phyloP scores from a whole-genome alignment of 2,888 invertebrate genomes.

The Drosophila multiciliata region DNA sequence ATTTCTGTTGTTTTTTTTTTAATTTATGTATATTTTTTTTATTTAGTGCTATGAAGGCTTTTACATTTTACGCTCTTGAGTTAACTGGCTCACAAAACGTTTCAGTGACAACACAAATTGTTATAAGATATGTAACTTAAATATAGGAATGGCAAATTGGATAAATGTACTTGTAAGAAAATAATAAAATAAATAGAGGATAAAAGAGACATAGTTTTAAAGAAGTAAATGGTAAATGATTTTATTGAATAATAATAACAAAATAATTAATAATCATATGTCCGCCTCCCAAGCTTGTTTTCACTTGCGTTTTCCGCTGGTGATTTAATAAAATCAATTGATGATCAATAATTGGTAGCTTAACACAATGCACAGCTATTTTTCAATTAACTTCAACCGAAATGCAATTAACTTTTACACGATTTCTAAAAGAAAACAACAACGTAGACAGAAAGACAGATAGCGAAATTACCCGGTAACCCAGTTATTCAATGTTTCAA shows the following conservation, averaged over 20 bases:
- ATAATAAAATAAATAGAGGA: neutral
- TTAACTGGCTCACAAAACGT: constrained; percentile 73
- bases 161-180: neutral
- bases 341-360: constrained; percentile 31
- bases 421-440: constrained; percentile 73
- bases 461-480: constrained; percentile 54
- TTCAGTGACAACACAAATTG: constrained; percentile 69
- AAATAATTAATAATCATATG: neutral
- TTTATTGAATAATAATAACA: neutral
- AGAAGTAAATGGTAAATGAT: neutral
- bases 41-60: constrained; percentile 32
- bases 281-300: neutral
- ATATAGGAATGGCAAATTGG: neutral
- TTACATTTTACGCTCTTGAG: constrained; percentile 78
- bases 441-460: constrained; percentile 12
- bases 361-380: constrained; percentile 35
- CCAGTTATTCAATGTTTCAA: constrained; percentile 55
- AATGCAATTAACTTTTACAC: constrained; percentile 75
- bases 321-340: constrained; percentile 50
- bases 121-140: constrained; percentile 8
- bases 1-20: constrained; percentile 28
- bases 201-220: neutral
- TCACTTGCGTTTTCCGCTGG: constrained; percentile 68
- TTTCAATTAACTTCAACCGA: constrained; percentile 63
- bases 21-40: constrained; percentile 19